These are phyloP conservation scores for Nomada hirtipes DNA, from an alignment of 2,888 invertebrate genomes.

Conservation along the genomic window DNA sequence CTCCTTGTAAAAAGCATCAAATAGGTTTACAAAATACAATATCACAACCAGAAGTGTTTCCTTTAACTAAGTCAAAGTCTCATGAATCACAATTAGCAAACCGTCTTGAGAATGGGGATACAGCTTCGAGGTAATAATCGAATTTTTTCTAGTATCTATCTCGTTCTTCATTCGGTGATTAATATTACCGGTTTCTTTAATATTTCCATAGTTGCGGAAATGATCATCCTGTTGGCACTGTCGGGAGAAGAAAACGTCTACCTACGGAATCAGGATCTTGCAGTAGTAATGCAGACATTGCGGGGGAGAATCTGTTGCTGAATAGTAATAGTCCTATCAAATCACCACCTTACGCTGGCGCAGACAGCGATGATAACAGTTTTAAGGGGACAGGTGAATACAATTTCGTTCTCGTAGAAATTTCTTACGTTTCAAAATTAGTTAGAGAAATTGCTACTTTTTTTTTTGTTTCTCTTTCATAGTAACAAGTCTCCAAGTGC, in stretches of 20 bases:
- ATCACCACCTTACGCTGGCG: conserved; percentile 86
- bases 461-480: conserved; percentile 60
- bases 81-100: conserved; percentile 95
- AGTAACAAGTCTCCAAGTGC: conserved; percentile 86
- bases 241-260: conserved; percentile 85
- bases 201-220: conserved; percentile 75
- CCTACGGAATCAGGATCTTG: conserved; percentile 87
- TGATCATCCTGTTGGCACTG: conserved; percentile 76
- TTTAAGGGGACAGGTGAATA: conserved; percentile 82
- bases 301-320: conserved; percentile 75
- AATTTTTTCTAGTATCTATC: not conserved
- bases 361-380: conserved; percentile 85
- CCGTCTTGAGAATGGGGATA: conserved; percentile 86
- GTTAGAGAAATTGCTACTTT: not conserved
- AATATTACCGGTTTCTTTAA: conserved; percentile 23
- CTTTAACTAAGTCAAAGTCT: conserved; percentile 95
- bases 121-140: conserved; percentile 79
- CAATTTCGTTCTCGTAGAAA: not conserved
- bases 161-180: not conserved
- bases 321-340: conserved; percentile 86
- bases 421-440: not conserved
- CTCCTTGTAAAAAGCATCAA: conserved; percentile 91
- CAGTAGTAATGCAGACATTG: conserved; percentile 81
- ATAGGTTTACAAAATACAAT: conserved; percentile 85
- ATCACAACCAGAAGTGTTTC: conserved; percentile 83